Base-by-base conservation (phyloP, 2,888 invertebrate genomes). In the Malthinus flaveolus region DNA sequence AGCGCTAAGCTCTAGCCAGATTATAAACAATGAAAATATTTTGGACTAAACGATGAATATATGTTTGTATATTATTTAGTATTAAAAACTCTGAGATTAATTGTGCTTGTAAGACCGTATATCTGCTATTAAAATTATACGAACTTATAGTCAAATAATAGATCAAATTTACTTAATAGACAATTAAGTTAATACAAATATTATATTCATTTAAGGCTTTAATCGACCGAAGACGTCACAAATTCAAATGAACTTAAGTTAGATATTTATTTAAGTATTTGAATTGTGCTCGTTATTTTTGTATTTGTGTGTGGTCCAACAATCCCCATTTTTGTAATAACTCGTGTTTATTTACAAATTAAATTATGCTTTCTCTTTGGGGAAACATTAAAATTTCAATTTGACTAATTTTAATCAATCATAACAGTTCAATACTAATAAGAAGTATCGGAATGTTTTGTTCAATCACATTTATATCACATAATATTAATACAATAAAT, bases 401-500 rank as follows among this genome's bases (percentile, higher is more conserved):
- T 13, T 15, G 39, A n/a, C 9, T 42, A 42, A 42, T 42, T 42
- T n/a, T 49, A 50, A 59, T 59, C 50, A 49, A 46, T 39, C 47
- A 37, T 42, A 50, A 54, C 39, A 53, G 45, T 37, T 50, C 46
- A 47, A 45, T 56, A 50, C 49, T 9, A 42, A 42, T 23, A 32
- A 39, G 47, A 32, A 39, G 47, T 54, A 49, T 47, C 54, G 37
- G 23, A 54, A 54, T 49, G 50, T 50, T 49, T 53, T 58, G 44
- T 59, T 59, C 59, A 59, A 59, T 59, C 59, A 59, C 59, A 59
- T 56, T 51, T 50, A 59, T 59, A 59, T 59, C 59, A 59, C 59
- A 59, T 56, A 56, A 56, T 56, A 56, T 56, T 49, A 56, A 59
- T 59, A 55, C 39, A 56, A 59, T 45, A 59, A 59, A 55, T 51